Evolutionary conservation across 2,797 vertebrate genomes (phyloP).

Genomic region (Hirundo rustica): DNA sequence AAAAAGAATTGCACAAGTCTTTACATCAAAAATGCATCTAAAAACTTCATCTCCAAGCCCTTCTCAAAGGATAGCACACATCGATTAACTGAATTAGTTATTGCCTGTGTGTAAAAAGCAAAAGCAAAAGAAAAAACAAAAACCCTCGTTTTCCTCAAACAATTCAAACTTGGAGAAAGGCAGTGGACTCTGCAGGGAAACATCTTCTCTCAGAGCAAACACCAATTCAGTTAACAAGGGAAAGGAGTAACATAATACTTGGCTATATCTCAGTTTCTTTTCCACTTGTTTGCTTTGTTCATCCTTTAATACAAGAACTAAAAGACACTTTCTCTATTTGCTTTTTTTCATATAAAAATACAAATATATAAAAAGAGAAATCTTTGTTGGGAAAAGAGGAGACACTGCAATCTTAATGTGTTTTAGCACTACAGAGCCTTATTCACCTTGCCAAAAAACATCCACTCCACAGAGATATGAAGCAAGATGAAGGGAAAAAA

Average conservation of each 20-base stretch:
- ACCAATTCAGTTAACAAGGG: neutral
- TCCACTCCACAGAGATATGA: neutral
- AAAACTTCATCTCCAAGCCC: neutral
- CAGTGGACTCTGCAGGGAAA: neutral
- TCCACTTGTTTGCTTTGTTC: neutral
- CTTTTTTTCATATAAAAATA: neutral
- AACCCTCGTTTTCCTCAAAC: neutral
- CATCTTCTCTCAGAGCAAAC: slow-evolving; percentile 7
- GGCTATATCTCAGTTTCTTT: neutral
- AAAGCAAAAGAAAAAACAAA: slow-evolving; percentile 4
- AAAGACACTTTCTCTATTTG: neutral
- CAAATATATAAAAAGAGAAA: neutral
- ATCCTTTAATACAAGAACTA: neutral
- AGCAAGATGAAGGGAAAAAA: neutral
- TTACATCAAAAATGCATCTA: neutral
- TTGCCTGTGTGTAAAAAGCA: neutral
- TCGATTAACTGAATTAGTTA: neutral
- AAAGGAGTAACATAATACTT: neutral
- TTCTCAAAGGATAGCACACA: neutral
- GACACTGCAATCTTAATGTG: neutral
- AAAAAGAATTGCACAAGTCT: neutral
- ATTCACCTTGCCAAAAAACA: neutral
- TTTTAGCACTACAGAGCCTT: neutral
- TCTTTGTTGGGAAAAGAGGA: neutral
- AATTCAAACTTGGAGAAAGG: neutral